Percentiles rank a stretch among this genome's conserved stretches.
Conservation (phyloP, 2,797 vertebrate genomes). For the Eurystomus glaucurus region DNA sequence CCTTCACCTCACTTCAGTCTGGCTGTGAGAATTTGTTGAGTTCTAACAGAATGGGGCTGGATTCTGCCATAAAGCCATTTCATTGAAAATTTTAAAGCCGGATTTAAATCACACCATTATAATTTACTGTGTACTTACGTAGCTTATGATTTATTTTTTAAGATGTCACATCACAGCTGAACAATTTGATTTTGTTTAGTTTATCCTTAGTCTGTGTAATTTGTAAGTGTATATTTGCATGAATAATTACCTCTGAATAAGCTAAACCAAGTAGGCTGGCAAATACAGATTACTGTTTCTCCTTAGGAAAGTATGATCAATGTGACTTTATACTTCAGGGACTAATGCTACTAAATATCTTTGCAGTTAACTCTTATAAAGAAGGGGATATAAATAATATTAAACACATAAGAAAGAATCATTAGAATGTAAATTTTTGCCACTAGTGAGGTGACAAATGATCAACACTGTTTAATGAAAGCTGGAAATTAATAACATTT, state of each 20-base stretch:
- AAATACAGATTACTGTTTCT: conserved; percentile 9
- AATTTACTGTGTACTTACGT: not conserved
- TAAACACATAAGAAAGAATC: not conserved
- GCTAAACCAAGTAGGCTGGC: conserved; percentile 1
- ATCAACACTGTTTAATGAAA: not conserved
- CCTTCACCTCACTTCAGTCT: fast-evolving
- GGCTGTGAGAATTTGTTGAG: not conserved
- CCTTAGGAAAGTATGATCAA: not conserved
- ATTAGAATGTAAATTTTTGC: not conserved
- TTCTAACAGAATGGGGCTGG: not conserved
- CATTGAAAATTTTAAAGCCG: not conserved
- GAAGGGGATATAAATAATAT: not conserved
- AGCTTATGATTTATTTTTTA: not conserved
- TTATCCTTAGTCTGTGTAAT: conserved; percentile 11
- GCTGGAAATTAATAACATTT: not conserved
- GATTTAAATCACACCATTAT: not conserved
- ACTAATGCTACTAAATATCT: not conserved
- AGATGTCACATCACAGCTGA: not conserved
- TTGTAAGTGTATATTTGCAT: conserved; percentile 39
- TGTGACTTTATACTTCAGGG: not conserved
- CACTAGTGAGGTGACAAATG: not conserved
- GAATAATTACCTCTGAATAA: conserved; percentile 24
- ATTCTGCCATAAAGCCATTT: not conserved
- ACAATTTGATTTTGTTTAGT: not conserved
- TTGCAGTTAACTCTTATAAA: not conserved